Base-by-base conservation (phyloP, 2,888 invertebrate genomes). In the Phyto melanocephala region DNA sequence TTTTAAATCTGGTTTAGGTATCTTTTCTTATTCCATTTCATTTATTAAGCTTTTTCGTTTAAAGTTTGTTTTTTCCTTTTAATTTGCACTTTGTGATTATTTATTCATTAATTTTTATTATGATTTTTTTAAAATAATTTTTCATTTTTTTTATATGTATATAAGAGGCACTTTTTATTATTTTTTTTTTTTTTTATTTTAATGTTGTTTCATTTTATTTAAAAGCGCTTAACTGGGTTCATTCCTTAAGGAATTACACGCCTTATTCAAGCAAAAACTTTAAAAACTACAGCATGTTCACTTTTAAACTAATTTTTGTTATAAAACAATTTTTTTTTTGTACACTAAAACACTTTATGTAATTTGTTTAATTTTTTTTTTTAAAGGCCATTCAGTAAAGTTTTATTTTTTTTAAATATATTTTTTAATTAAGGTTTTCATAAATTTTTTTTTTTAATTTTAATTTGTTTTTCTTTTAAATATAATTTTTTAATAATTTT, bases 71-170 rank as follows among this genome's bases (percentile, higher is more conserved):
- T 58, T 28, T 65, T n/a, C n/a, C n/a, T n/a, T 54, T 70, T n/a
- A 70, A 82, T 67, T 82, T 82, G 82, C 82, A 82, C 82, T 82
- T 78, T 68, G 78, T 81, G 81, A 68, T 68, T 63, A 33, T 50
- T 68, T 63, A 33, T 50, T 28, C 17, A 52, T 56, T 22, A 6
- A 24, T n/a, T 65, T 65, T 52, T n/a, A n/a, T n/a, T n/a, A n/a
- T n/a, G n/a, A 37, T 37, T 62, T 35, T 50, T 68, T 13, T 28
- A 47, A 56, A 17, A 33, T 28, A 40, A 20, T 47, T 47, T 2
- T 3, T 15, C n/a, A n/a, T 20, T 52, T 45, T 28, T 28, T 17
- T 72, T n/a, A 8, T 4, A 11, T 40, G 7, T 15, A 24, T 78
- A 28, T 45, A 65, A 47, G 35, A 81, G 81, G 81, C 81, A 81